Conservation (phyloP, 2,113 vertebrate genomes). For the Zingel zingel region DNA sequence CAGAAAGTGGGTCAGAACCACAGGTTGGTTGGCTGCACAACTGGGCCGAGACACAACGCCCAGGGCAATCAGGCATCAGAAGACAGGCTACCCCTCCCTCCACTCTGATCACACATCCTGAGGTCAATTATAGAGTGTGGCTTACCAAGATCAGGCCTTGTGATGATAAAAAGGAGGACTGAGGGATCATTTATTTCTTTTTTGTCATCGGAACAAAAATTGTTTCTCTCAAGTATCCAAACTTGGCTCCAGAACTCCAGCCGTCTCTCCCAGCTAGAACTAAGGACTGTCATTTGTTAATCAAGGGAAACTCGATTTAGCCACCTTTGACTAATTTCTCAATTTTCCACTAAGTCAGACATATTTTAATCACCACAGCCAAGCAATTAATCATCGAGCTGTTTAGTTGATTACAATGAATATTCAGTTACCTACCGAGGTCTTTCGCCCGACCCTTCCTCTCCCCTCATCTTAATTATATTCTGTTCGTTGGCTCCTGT, state of each 20-base stretch:
- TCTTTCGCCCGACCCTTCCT: slow-evolving; percentile 65
- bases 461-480: slow-evolving; percentile 71
- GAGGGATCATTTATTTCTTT: slow-evolving; percentile 26
- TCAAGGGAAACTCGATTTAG: slow-evolving; percentile 49
- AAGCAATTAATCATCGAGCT: slow-evolving; percentile 74
- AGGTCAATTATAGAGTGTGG: slow-evolving; percentile 41
- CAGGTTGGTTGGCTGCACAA: slow-evolving; percentile 74
- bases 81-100: slow-evolving; percentile 1
- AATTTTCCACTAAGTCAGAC: slow-evolving; percentile 61
- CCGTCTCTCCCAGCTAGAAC: slow-evolving; percentile 4
- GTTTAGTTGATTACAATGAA: slow-evolving; percentile 78
- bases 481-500: slow-evolving; percentile 53
- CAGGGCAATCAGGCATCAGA: slow-evolving; percentile 40
- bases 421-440: slow-evolving; percentile 77
- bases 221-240: slow-evolving; percentile 4
- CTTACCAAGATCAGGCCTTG: not conserved
- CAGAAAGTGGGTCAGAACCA: slow-evolving; percentile 78
- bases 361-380: slow-evolving; percentile 69
- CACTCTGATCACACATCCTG: slow-evolving; percentile 21
- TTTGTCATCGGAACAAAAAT: slow-evolving; percentile 11
- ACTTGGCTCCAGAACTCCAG: slow-evolving; percentile 9
- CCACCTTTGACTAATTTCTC: slow-evolving; percentile 54
- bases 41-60: slow-evolving; percentile 58
- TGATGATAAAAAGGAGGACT: slow-evolving; percentile 1
- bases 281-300: slow-evolving; percentile 42